Percentiles rank a stretch among this genome's conserved stretches.
Evolutionary conservation across 2,797 vertebrate genomes (phyloP).

Genomic region (Dicrostonyx torquatus): DNA sequence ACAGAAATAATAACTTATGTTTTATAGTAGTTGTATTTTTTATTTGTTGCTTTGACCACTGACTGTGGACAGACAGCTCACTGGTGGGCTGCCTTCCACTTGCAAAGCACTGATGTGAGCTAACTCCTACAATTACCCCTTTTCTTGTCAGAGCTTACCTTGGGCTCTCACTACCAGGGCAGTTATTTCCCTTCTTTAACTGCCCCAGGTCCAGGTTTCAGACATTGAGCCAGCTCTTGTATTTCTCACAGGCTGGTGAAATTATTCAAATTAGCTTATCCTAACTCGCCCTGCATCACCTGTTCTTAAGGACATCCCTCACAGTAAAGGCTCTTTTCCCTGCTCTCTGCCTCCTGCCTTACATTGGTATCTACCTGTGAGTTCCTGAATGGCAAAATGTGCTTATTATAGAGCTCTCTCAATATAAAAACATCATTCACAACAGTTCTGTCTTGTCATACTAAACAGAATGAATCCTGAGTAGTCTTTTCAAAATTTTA

Average conservation of each 20-base stretch:
- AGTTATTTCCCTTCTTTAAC: not conserved
- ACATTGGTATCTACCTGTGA: not conserved
- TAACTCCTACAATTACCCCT: not conserved
- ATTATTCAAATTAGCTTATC: not conserved
- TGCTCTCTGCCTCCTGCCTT: not conserved
- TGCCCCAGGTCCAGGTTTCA: not conserved
- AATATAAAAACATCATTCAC: not conserved
- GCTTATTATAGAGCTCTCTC: not conserved
- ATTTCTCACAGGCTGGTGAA: not conserved
- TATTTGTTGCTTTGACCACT: not conserved
- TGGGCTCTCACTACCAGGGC: not conserved
- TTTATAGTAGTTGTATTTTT: not conserved
- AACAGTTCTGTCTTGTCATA: not conserved
- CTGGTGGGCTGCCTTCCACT: not conserved
- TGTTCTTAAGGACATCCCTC: not conserved
- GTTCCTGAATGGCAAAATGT: not conserved
- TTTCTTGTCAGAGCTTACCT: not conserved
- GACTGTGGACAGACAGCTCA: not conserved
- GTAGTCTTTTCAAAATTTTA: not conserved
- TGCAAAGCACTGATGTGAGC: not conserved
- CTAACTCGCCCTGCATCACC: not conserved
- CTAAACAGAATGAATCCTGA: not conserved
- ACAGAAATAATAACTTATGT: not conserved
- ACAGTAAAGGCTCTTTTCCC: not conserved
- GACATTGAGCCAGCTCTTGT: not conserved